Evolutionary conservation across 2,888 invertebrate species (phyloP).

Genomic region (Aphrophora alni): DNA sequence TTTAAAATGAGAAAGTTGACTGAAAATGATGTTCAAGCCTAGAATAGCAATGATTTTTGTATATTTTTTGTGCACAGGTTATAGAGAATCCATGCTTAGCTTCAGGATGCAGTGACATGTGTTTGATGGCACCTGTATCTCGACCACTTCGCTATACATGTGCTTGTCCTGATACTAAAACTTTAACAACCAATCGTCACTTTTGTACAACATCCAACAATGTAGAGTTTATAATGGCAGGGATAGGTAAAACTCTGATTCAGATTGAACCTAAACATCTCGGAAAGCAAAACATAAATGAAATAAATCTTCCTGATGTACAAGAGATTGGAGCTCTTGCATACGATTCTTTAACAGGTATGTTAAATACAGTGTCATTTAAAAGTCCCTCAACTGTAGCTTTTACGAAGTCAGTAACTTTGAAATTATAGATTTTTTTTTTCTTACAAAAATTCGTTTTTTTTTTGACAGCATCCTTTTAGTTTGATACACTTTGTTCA

Average conservation of each 20-base stretch:
- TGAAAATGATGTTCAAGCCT: too few relatives aligned
- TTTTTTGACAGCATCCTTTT: too few relatives aligned
- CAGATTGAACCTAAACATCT: constrained; percentile 70
- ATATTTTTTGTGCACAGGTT: too few relatives aligned
- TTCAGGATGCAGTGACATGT: constrained; percentile 76
- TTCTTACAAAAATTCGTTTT: too few relatives aligned
- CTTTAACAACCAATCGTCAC: constrained; percentile 62
- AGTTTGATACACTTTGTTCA: too few relatives aligned
- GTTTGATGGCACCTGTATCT: constrained; percentile 68
- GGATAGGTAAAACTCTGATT: constrained; percentile 64
- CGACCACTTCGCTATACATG: constrained; percentile 63
- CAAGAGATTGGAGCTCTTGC: constrained; percentile 43
- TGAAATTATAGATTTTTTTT: too few relatives aligned
- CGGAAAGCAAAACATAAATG: constrained; percentile 59
- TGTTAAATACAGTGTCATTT: constrained; percentile 53
- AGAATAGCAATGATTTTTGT: too few relatives aligned
- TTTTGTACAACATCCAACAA: constrained; percentile 63
- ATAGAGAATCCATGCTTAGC: constrained; percentile 66
- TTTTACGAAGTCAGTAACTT: too few relatives aligned
- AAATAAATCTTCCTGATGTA: constrained; percentile 57
- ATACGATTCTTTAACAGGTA: constrained; percentile 63
- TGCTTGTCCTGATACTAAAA: constrained; percentile 78
- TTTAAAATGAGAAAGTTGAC: too few relatives aligned
- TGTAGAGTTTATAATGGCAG: constrained; percentile 64
- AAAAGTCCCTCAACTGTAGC: too few relatives aligned